A percentile compares a stretch with the other conserved stretches of the same genome.
phyloP scores from a whole-genome alignment of 2,113 vertebrate genomes.

The Acanthisitta chloris region DNA sequence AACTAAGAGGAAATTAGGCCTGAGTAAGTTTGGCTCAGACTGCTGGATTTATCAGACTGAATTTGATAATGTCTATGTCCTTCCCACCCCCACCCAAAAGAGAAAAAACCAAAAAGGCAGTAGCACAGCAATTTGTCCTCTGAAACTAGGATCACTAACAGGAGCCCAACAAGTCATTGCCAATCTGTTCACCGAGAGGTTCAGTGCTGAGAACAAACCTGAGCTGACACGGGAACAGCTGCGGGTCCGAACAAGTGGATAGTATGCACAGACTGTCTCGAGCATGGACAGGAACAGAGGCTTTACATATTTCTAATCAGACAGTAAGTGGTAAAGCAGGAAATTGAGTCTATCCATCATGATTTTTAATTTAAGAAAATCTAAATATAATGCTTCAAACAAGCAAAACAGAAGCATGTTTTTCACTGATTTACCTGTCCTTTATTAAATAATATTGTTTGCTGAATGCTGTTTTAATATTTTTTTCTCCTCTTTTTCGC shows the following conservation, averaged over 20 bases:
- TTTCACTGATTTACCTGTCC: background rate
- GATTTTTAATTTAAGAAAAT: background rate
- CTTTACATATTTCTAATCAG: background rate
- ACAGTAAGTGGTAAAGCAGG: background rate
- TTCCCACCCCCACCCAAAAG: background rate
- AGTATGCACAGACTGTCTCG: rapidly evolving
- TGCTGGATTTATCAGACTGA: background rate
- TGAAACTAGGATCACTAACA: background rate
- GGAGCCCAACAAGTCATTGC: background rate
- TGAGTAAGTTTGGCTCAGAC: background rate
- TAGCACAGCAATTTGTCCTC: background rate
- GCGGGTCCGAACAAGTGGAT: background rate
- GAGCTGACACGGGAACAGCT: conserved; percentile 12
- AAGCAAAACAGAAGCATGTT: background rate
- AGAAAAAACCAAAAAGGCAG: background rate
- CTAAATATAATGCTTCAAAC: background rate
- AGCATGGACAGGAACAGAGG: rapidly evolving
- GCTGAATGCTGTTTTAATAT: background rate
- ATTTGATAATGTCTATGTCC: background rate
- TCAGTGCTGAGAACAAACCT: background rate
- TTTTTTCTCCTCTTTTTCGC: background rate
- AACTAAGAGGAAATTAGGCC: background rate
- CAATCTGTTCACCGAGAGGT: background rate
- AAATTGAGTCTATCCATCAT: background rate
- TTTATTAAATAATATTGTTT: background rate